Base-by-base conservation (phyloP, 1,140 invertebrate genomes). In the Eurosta solidaginis region DNA sequence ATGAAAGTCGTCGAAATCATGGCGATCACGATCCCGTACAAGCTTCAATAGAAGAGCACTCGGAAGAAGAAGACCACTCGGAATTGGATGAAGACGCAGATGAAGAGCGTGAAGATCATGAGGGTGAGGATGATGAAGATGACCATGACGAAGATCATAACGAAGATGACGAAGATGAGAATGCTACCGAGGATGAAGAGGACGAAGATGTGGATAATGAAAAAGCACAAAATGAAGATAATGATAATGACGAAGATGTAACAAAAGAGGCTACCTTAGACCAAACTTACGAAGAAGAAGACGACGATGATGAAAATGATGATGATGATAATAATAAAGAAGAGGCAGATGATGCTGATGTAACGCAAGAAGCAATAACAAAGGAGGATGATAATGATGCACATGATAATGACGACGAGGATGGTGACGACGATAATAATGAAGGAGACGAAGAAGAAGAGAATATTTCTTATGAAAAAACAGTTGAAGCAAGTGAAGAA, bases 1-100 rank as follows among this genome's bases (percentile, higher is more conserved):
- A 95, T 81, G 92, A 94, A 82, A 85, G 88, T 78, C 85, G 89
- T 14, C 88, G 88, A 76, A 89, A 90, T 78, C 89, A 91, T 76
- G 89, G 89, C 76, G 83, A 83, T 33, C 85, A 87, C 54, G 87
- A 88, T 79, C 83, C 88, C 85, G 81, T 90, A 84, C 80, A 89
- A 85, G 84, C 89, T 77, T 83, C 81, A 5, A 45, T 82, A 36
- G 82, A 86, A 50, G 84, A 88, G 3, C 81, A 88, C 76, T 80
- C 82, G 44, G 81, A 87, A 22, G 87, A 88, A 1, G 86, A 88
- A 47, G 82, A 87, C 80, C 79, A 79, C 27, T 80, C 79, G 20
- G 82, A 83, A 50, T 79, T 42, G 50, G 79, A 85, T 50, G 83
- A 86, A 78, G 84, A 85, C 77, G 80, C 84, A 76, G 83, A 83